Conservation (phyloP, 2,113 vertebrate species). For the Rhinolophus sinicus region DNA sequence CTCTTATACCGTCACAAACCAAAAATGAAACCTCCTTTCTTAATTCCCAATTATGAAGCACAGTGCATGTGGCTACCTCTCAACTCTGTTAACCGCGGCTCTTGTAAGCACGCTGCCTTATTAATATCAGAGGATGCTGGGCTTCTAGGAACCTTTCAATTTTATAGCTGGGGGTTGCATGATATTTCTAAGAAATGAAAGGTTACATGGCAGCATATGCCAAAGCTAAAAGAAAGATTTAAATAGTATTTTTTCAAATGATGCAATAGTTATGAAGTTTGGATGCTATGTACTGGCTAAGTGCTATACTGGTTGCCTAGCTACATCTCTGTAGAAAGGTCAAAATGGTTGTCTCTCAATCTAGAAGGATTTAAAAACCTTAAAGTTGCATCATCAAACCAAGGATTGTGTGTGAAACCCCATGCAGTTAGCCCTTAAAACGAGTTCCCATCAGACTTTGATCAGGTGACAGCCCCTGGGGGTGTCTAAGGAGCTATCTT, state of each 20-base stretch:
- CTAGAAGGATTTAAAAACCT: conserved; percentile 54
- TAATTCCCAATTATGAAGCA: background rate
- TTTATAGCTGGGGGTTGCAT: background rate
- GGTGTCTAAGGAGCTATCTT: background rate
- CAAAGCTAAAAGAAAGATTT: conserved; percentile 26
- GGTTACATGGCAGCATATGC: conserved; percentile 15
- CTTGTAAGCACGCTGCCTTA: background rate
- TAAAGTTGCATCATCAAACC: conserved; percentile 53
- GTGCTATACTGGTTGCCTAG: conserved; percentile 63
- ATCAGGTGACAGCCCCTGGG: background rate
- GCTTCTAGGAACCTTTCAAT: conserved; percentile 31
- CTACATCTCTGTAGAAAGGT: conserved; percentile 70
- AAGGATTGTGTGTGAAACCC: background rate
- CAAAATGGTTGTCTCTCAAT: conserved; percentile 64
- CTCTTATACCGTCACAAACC: background rate
- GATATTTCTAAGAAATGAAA: conserved; percentile 62
- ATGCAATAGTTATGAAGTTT: conserved; percentile 25
- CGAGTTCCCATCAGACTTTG: background rate
- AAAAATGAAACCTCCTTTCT: background rate
- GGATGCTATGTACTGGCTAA: conserved; percentile 6
- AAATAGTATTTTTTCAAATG: conserved; percentile 47
- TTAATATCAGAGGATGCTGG: background rate
- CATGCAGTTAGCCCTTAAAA: background rate
- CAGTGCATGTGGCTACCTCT: background rate
- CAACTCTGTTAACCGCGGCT: too few species aligned